A percentile compares a stretch with the other conserved stretches of the same genome.
Conservation (phyloP, 2,888 invertebrate genomes). For the Palloptera scutellata region DNA sequence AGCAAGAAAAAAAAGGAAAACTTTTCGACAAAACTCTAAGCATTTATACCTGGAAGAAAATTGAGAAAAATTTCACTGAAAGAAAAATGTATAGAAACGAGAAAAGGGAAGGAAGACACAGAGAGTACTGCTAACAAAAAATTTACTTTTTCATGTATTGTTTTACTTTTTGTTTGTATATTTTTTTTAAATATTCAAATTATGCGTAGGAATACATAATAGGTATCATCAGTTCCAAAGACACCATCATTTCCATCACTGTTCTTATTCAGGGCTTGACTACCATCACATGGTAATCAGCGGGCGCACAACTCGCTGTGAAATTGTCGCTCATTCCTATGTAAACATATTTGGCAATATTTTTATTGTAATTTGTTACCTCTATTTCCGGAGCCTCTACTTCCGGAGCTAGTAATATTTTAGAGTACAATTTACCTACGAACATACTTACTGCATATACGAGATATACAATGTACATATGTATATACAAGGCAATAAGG, state of each 20-base stretch:
- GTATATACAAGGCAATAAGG: too few species aligned
- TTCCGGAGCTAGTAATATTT: background rate
- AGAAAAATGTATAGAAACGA: background rate
- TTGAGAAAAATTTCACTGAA: background rate
- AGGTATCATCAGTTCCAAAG: slow-evolving; percentile 25
- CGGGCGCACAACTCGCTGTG: background rate
- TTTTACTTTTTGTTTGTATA: too few species aligned
- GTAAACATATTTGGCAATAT: slow-evolving; percentile 2
- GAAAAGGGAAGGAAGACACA: slow-evolving; percentile 40
- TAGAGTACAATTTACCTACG: too few species aligned
- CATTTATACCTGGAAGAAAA: background rate
- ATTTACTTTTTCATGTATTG: too few species aligned
- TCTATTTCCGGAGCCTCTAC: background rate
- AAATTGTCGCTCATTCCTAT: slow-evolving; percentile 12
- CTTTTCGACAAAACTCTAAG: background rate
- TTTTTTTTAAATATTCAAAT: too few species aligned
- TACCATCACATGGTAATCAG: slow-evolving; percentile 22
- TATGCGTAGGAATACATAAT: too few species aligned
- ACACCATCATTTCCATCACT: background rate
- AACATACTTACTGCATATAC: too few species aligned
- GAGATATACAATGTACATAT: too few species aligned
- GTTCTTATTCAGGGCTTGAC: background rate
- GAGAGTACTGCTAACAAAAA: too few species aligned
- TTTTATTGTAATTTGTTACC: background rate
- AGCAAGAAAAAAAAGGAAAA: background rate